Evolutionary conservation across 2,888 invertebrate species (phyloP), one percentile per base, ranked within the genome.

Genomic region (Drosophila ustulata): DNA sequence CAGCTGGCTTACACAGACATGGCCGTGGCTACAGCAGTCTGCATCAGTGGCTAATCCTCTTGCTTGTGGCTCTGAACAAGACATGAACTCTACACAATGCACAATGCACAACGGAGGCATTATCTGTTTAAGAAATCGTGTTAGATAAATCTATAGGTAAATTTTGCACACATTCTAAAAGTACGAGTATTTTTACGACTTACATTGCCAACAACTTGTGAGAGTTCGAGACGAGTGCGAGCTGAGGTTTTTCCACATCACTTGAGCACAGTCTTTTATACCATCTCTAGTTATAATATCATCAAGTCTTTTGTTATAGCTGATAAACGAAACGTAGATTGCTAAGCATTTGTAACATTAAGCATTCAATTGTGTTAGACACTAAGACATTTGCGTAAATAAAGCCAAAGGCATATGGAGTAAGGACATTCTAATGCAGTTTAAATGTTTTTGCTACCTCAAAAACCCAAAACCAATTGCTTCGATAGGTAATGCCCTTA

Each of bases 331-430:
- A 7, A 32, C 45, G 25, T 82, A 67, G 75, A 55, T 68, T 45
- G 71, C 63, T 86, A 83, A 80, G 87, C 65, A 82, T 66, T 67
- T 66, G n/a, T 67, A 67, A 65, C 39, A 52, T 58, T 86, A 86
- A 86, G 84, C 51, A 79, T 71, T 72, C 51, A 23, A 68, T 73
- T 86, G 75, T 63, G 78, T 70, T 75, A 61, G 28, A 59, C 50
- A 49, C 43, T 65, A 65, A 74, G 62, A 65, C 41, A 75, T 70
- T 71, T 79, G 63, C 66, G 66, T 81, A 75, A 83, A 83, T 83
- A 83, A 87, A 87, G 87, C 83, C 83, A 63, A 55, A 83, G 84
- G 84, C 87, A 57, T 63, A 68, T 55, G 18, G 18, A 18, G 18
- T 18, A 18, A 18, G 18, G 18, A 18, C 18, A 18, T 18, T 18